These are phyloP conservation scores for Pachyramphus minor DNA, from an alignment of 2,113 vertebrate species.

Conservation along the genomic window DNA sequence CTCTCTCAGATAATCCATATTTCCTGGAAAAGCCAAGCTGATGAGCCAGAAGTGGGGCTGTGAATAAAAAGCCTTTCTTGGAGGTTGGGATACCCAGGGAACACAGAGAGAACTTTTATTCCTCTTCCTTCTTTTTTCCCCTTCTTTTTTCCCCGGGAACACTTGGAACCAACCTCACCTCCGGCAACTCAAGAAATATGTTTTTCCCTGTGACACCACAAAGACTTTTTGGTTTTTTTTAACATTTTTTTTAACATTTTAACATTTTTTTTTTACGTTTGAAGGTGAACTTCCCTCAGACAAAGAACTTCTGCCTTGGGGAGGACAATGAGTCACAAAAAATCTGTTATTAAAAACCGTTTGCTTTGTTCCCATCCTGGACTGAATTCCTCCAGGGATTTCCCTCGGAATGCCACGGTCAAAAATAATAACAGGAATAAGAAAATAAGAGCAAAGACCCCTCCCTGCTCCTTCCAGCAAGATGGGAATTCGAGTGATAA, in stretches of 20 bases:
- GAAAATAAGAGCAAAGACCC: too few species aligned
- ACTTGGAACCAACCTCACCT: background rate
- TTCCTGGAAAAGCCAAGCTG: background rate
- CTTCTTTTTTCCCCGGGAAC: rapidly evolving
- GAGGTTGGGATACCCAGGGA: background rate
- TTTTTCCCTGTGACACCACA: background rate
- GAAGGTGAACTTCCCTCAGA: constrained; percentile 33
- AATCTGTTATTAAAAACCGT: too few species aligned
- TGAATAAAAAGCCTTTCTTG: background rate
- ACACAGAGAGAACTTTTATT: background rate
- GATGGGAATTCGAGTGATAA: too few species aligned
- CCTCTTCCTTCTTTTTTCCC: too few species aligned
- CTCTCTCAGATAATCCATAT: too few species aligned
- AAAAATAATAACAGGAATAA: too few species aligned
- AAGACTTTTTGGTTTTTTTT: background rate
- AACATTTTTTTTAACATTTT: background rate
- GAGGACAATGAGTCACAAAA: background rate
- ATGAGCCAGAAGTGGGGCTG: background rate
- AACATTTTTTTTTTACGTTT: background rate
- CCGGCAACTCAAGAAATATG: background rate
- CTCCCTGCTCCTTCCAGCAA: too few species aligned
- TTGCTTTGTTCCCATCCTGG: too few species aligned
- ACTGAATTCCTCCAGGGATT: too few species aligned
- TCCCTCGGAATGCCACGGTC: too few species aligned
- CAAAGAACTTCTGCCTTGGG: background rate